A percentile compares a stretch with the other conserved stretches of the same genome.
Evolutionary conservation across 2,113 vertebrate genomes (phyloP).

Genomic region (Spermophilus dauricus): DNA sequence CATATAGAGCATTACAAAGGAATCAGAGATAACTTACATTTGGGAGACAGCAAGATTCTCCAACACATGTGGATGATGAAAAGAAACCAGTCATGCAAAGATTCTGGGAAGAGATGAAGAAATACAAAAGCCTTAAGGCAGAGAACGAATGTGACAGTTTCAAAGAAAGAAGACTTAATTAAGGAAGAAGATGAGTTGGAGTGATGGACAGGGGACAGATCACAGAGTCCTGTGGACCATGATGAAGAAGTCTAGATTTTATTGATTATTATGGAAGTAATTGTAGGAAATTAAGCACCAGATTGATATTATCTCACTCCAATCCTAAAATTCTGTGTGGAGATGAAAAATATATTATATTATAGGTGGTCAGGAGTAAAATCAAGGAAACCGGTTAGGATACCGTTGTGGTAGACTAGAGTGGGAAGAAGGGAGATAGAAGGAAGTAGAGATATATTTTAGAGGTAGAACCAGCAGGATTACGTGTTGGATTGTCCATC

Average conservation of each 20-base stretch:
- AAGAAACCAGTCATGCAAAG: conserved; percentile 24
- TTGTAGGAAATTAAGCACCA: conserved; percentile 43
- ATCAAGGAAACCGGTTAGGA: background rate
- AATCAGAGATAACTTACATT: conserved; percentile 28
- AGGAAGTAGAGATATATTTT: background rate
- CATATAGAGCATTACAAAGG: background rate
- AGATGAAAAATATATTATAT: background rate
- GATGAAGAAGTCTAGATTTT: conserved; percentile 54
- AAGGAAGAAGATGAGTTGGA: conserved; percentile 45
- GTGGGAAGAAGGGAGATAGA: background rate
- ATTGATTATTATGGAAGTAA: conserved; percentile 54
- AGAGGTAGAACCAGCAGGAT: background rate
- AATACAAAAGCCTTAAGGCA: conserved; percentile 46
- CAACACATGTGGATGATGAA: conserved; percentile 35
- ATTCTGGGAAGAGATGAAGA: conserved; percentile 38
- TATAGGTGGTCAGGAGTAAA: background rate
- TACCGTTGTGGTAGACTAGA: no score
- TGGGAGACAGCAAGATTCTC: conserved; percentile 6
- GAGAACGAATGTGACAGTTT: conserved; percentile 53
- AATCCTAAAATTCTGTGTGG: background rate
- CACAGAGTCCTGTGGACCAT: conserved; percentile 4
- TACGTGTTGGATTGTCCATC: background rate
- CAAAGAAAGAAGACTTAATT: conserved; percentile 63
- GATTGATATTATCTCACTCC: conserved; percentile 13
- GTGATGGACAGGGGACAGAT: conserved; percentile 54